phyloP scores from a whole-genome alignment of 2,888 invertebrate species.

The Aphidoletes aphidimyza region DNA sequence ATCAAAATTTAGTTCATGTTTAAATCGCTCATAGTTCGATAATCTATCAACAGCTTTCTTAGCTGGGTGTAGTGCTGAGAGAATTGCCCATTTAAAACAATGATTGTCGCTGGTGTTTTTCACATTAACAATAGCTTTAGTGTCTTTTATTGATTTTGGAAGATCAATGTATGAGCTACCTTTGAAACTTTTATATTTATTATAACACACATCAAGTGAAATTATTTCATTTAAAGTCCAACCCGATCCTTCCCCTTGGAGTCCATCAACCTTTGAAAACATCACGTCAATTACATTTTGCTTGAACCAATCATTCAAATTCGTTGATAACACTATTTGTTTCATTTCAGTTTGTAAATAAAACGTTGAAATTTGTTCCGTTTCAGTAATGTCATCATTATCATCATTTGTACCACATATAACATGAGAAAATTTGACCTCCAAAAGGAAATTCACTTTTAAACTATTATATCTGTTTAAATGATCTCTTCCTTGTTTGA shows the following conservation, averaged over 20 bases:
- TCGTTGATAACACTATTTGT: neutral
- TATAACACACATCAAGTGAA: constrained; percentile 52
- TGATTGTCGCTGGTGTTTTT: constrained; percentile 58
- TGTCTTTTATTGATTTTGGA: constrained; percentile 58
- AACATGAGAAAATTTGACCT: too few relatives aligned
- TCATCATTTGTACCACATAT: too few relatives aligned
- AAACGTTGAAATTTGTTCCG: neutral
- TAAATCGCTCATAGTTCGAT: neutral
- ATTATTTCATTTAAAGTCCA: constrained; percentile 54
- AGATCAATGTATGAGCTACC: constrained; percentile 58
- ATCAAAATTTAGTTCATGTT: neutral
- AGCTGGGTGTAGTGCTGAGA: neutral
- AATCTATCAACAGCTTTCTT: neutral
- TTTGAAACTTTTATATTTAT: constrained; percentile 56
- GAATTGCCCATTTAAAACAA: neutral
- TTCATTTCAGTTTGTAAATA: constrained; percentile 15
- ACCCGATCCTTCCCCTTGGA: constrained; percentile 54
- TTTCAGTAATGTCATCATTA: too few relatives aligned
- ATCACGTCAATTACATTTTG: constrained; percentile 27
- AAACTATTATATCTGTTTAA: too few relatives aligned
- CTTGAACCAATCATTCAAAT: neutral
- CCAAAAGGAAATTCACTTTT: too few relatives aligned
- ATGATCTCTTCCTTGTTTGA: too few relatives aligned
- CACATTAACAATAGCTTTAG: constrained; percentile 59
- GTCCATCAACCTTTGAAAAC: constrained; percentile 28